A percentile compares a stretch with the other conserved stretches of the same genome.
Evolutionary conservation across 1,140 invertebrate genomes (phyloP).

Genomic region (Lucilia sericata): DNA sequence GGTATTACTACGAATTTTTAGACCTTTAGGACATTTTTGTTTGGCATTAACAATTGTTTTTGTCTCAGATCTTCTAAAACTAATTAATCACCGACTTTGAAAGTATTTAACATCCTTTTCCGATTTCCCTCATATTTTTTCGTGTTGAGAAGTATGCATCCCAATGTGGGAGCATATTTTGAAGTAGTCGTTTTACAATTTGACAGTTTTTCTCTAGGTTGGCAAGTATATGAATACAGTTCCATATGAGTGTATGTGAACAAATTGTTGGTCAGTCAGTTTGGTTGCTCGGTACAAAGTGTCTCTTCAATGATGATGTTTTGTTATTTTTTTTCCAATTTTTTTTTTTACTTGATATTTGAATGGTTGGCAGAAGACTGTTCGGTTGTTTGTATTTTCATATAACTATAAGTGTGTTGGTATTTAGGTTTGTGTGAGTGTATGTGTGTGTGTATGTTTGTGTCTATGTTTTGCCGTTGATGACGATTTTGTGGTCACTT

Average conservation of each 20-base stretch:
- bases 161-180: constrained; percentile 2
- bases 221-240: neutral
- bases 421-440: neutral
- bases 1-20: too few species aligned
- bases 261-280: neutral
- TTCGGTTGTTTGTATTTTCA: neutral
- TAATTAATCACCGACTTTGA: too few species aligned
- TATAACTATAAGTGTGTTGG: neutral
- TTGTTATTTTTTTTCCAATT: neutral
- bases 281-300: neutral
- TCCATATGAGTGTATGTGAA: neutral
- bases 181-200: constrained; percentile 38
- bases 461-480: constrained; percentile 49
- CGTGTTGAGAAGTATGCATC: neutral
- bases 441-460: neutral
- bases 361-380: constrained; percentile 4
- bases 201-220: constrained; percentile 17
- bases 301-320: constrained; percentile 11
- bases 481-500: constrained; percentile 67
- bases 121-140: too few species aligned
- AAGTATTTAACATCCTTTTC: too few species aligned
- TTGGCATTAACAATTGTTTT: too few species aligned
- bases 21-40: too few species aligned
- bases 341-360: neutral
- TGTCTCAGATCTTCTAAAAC: too few species aligned